Base-by-base conservation (phyloP, 2,888 invertebrate genomes). In the Pterostichus niger region DNA sequence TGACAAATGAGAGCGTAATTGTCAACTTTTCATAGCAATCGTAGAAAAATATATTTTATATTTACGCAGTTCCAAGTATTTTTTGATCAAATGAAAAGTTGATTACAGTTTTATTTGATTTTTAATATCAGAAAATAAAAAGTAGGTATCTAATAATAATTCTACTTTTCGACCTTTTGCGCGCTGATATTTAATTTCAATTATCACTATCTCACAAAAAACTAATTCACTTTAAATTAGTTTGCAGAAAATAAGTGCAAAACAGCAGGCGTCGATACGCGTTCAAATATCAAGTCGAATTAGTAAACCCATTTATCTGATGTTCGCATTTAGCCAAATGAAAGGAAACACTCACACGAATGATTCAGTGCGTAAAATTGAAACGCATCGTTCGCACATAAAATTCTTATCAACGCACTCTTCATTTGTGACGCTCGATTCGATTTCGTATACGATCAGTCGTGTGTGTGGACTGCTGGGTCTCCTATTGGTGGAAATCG, bases 371-470 rank as follows among this genome's bases (percentile, higher is more conserved):
- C 68, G 79, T 79, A 68, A 79, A 79, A 79, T 68, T 79, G 79
- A 79, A 78, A 79, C 68, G 52, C 79, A 79, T 79, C 79, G 68
- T 78, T 78, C 61, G 33, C 79, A 79, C 79, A 79, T 79, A 64
- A 79, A 79, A 79, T 79, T 79, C 79, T 79, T 79, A 79, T 79
- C 79, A 79, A 68, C 64, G 76, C 40, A 33, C 79, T 64, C 68
- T 79, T 79, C 68, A 79, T 79, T 79, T 79, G 79, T 64, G 79
- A 46, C 68, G 79, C 49, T 68, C 79, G 64, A 64, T 64, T 49
- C 79, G 31, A 52, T 75, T 75, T 52, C 75, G 35, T 52, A 52
- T 46, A 73, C 49, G 35, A 75, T 49, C 35, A 35, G n/a, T 35
- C 31, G 13, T 52, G 52, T 75, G 33, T 75, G 52, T 31, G 71